A percentile compares a stretch with the other conserved stretches of the same genome.
Conservation (phyloP, 2,113 vertebrate genomes). For the Chionis minor region DNA sequence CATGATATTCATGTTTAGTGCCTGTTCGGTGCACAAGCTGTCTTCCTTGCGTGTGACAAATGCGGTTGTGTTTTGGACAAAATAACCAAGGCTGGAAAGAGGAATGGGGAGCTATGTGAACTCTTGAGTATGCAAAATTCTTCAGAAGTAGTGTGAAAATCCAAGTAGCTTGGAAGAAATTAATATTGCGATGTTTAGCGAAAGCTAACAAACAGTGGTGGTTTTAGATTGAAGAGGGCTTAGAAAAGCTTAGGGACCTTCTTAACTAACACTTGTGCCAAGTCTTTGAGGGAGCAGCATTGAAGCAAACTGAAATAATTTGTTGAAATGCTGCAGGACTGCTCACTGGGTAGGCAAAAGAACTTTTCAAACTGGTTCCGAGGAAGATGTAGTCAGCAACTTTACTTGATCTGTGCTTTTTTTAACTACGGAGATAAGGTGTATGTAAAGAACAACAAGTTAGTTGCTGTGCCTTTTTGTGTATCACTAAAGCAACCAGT, state of each 20-base stretch:
- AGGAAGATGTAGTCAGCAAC: not conserved
- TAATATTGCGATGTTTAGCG: not conserved
- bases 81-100: not conserved
- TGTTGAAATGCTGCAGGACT: not conserved
- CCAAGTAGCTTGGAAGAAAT: not conserved
- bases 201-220: not conserved
- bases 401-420: not conserved
- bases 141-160: not conserved
- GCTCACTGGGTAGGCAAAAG: not conserved
- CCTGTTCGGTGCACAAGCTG: not conserved
- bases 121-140: not conserved
- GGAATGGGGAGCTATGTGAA: not conserved
- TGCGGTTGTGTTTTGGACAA: not conserved
- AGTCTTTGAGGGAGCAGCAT: not conserved
- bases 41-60: not conserved
- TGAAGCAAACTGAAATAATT: not conserved
- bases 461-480: not conserved
- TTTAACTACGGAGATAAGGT: not conserved
- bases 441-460: not conserved
- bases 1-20: not conserved
- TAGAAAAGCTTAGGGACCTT: not conserved
- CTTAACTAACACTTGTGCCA: not conserved
- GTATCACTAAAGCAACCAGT: not conserved
- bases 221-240: not conserved
- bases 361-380: not conserved